phyloP scores from a whole-genome alignment of 2,888 invertebrate species.

The Caenorhabditis sp. region DNA sequence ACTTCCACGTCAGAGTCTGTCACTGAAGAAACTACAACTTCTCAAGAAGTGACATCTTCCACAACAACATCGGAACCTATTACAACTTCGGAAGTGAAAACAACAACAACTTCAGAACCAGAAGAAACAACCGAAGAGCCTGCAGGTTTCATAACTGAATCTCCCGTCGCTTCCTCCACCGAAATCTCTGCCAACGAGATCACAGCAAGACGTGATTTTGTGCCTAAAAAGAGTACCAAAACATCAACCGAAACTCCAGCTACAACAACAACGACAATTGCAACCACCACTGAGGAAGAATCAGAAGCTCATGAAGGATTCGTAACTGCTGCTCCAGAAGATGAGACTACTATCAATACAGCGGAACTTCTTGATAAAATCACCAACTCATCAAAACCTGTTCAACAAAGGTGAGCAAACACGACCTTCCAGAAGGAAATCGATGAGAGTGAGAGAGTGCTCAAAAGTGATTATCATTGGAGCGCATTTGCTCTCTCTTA shows the following conservation, averaged over 20 bases:
- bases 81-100: neutral
- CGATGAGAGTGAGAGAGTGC: too few species aligned
- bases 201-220: slow-evolving; percentile 1
- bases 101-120: neutral
- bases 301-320: slow-evolving; percentile 8
- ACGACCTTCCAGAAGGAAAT: too few species aligned
- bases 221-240: slow-evolving; percentile 7
- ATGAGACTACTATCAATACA: slow-evolving; percentile 32
- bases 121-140: neutral
- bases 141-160: neutral
- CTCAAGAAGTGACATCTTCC: neutral
- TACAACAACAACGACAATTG: slow-evolving; percentile 4
- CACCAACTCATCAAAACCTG: slow-evolving; percentile 20
- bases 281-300: neutral
- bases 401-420: neutral
- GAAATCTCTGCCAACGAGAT: neutral
- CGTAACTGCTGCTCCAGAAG: slow-evolving; percentile 27
- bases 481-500: too few species aligned
- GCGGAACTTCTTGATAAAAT: slow-evolving; percentile 28
- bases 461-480: too few species aligned
- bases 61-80: neutral
- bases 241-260: neutral
- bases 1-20: neutral
- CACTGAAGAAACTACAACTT: too few species aligned
- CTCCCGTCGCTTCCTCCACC: neutral